Base-by-base conservation (phyloP, 2,888 invertebrate genomes). In the Lottia scabra region DNA sequence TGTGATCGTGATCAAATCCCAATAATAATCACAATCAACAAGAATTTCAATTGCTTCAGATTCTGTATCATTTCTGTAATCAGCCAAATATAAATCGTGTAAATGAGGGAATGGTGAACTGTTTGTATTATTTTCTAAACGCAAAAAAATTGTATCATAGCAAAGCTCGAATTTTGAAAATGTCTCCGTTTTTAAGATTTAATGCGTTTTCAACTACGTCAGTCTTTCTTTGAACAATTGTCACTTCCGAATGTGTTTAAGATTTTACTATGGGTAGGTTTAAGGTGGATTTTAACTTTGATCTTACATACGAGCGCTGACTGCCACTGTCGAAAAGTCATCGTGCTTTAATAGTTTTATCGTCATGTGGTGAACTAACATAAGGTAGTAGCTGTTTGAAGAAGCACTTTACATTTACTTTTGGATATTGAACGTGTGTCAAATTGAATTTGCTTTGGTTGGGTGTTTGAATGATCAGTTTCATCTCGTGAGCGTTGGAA, bases 371-470 rank as follows among this genome's bases (percentile, higher is more conserved):
- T 65, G 65, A 65, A 4, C 23, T 23, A 3, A 43, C 43, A 65
- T 38, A 65, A n/a, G 12, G 65, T 44, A n/a, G 65, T 65, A 43
- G 65, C 65, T 65, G 43, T 65, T 43, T 65, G 43, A n/a, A 65
- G 23, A 38, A 43, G 13, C 26, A 43, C 65, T 43, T 65, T 65
- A 38, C 13, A 30, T 65, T 65, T 38, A 23, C 38, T 65, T 12
- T 19, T 65, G 13, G 26, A 27, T 15, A 44, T 65, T 65, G 65
- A 23, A 23, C 43, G 15, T 43, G 43, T 1, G 8, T 30, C 15
- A 16, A 44, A 0, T 38, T 65, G 44, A 6, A 15, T 16, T 23
- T 45, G 13, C 5, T 15, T 13, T 65, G 16, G 45, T 44, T 43
- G 43, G 10, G 13, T n/a, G 2, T 65, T 65, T 38, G 38, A 1